phyloP scores from a whole-genome alignment of 1,140 invertebrate species.

The Aphelinus atriplicis region DNA sequence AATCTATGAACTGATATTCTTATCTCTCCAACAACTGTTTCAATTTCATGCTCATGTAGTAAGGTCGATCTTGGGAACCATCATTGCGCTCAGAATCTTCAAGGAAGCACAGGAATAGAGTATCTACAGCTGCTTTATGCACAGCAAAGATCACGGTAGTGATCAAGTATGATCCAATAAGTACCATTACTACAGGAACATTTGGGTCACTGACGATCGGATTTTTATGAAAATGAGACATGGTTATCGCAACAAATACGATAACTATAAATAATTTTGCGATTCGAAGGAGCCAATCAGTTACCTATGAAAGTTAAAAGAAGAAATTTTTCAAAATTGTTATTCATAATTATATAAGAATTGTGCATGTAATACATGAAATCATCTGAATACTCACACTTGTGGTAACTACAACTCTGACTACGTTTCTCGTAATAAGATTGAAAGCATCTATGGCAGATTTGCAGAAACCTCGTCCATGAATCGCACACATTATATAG shows the following conservation, averaged over 20 bases:
- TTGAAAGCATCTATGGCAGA: constrained; percentile 91
- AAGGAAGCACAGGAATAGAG: constrained; percentile 94
- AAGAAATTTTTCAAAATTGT: constrained; percentile 25
- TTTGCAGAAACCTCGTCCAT: constrained; percentile 90
- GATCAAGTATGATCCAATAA: constrained; percentile 70
- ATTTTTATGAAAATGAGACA: constrained; percentile 40
- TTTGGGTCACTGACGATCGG: constrained; percentile 69
- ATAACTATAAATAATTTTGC: constrained; percentile 73
- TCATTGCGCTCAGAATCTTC: constrained; percentile 96
- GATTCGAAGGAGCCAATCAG: constrained; percentile 75
- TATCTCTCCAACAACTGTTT: constrained; percentile 49
- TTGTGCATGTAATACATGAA: constrained; percentile 7
- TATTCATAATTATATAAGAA: not conserved
- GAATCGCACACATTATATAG: constrained; percentile 96
- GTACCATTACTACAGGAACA: constrained; percentile 65
- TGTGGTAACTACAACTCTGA: constrained; percentile 88
- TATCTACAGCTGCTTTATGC: constrained; percentile 94
- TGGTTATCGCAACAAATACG: constrained; percentile 54
- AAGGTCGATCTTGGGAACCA: constrained; percentile 88
- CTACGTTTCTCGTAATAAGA: constrained; percentile 88
- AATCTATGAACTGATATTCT: constrained; percentile 3
- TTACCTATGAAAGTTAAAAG: constrained; percentile 57
- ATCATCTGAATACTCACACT: constrained; percentile 70
- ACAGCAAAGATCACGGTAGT: constrained; percentile 86
- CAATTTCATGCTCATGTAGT: constrained; percentile 88